phyloP scores from a whole-genome alignment of 2,113 vertebrate genomes.

The Protobothrops mucrosquamatus region DNA sequence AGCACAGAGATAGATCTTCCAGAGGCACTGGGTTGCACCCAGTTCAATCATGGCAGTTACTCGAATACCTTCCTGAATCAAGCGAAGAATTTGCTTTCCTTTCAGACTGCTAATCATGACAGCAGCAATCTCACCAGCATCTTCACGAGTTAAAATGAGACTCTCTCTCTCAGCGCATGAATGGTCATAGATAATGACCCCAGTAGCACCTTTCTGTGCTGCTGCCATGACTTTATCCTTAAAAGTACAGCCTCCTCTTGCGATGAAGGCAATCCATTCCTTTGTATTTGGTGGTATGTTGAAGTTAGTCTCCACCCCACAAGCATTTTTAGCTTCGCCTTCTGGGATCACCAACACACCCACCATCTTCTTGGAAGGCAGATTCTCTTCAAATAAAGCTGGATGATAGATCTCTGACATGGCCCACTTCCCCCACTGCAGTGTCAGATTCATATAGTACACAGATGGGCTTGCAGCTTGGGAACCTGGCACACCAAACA shows the following conservation, averaged over 20 bases:
- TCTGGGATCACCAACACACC: constrained; percentile 38
- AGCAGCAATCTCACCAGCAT: constrained; percentile 57
- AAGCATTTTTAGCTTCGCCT: constrained; percentile 30
- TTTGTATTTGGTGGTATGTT: constrained; percentile 34
- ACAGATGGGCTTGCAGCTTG: constrained; percentile 24
- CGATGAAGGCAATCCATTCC: constrained; percentile 50
- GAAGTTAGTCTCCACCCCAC: constrained; percentile 36
- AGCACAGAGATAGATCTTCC: constrained; percentile 57
- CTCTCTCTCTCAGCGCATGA: constrained; percentile 20
- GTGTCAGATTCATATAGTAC: constrained; percentile 47
- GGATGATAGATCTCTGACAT: constrained; percentile 45
- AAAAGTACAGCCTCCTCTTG: constrained; percentile 44
- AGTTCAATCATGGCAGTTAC: constrained; percentile 72
- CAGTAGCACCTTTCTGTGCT: constrained; percentile 43
- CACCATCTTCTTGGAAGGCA: constrained; percentile 49
- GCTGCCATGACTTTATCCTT: constrained; percentile 42
- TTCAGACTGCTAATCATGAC: constrained; percentile 72
- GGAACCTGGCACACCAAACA: constrained; percentile 35
- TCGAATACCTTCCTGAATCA: constrained; percentile 56
- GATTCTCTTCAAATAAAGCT: constrained; percentile 50
- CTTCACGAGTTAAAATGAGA: constrained; percentile 54
- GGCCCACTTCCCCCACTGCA: constrained; percentile 33
- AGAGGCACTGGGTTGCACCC: constrained; percentile 65
- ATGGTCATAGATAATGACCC: constrained; percentile 48
- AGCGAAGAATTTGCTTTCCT: constrained; percentile 64